Evolutionary conservation across 2,797 vertebrate species (phyloP), one percentile per base, ranked within the genome.

Genomic region (Enteromius mattozi): DNA sequence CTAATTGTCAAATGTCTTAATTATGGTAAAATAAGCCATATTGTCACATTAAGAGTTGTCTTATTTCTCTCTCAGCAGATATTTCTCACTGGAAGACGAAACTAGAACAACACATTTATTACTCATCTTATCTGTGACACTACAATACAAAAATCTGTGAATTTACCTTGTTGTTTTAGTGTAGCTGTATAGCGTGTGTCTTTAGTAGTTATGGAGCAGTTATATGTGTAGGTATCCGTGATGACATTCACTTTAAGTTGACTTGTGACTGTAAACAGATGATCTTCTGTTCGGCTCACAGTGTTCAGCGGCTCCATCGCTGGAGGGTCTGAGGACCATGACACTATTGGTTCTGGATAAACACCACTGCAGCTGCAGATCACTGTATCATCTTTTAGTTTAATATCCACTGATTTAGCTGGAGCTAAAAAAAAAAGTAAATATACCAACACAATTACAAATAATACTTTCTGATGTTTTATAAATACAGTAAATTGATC

Each of bases 191-290:
- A 90, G 14, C 14, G 1, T 0, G 1, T 59, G 16, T 42, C 63
- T 16, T 0, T 1, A 19, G 61, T 68, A 17, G 14, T 91, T 78
- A 93, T 6, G 8, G 0, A 83, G 88, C 93, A 94, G 84, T 0
- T 90, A 78, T 85, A 91, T 42, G 2, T 59, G 51, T 42, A 59
- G 33, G 33, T 1, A 1, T 54, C 7, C 4, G 12, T 51, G 37
- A 2, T 0, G 1, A 0, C 65, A 27, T 24, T 59, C 24, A 51
- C 14, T n/a, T 0, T 80, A 80, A 89, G 35, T 45, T 27, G 80
- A 9, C 93, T 91, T 13, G 1, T 90, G 82, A 93, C 86, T 47
- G 1, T 82, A 63, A 86, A 92, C 54, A 93, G 88, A 0, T 81
- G 51, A 49, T 54, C 82, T 71, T 19, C 70, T 65, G 0, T 0